Percentiles rank a stretch among this genome's conserved stretches.
Conservation (phyloP, 2,888 invertebrate genomes). For the Lithodes maja region DNA sequence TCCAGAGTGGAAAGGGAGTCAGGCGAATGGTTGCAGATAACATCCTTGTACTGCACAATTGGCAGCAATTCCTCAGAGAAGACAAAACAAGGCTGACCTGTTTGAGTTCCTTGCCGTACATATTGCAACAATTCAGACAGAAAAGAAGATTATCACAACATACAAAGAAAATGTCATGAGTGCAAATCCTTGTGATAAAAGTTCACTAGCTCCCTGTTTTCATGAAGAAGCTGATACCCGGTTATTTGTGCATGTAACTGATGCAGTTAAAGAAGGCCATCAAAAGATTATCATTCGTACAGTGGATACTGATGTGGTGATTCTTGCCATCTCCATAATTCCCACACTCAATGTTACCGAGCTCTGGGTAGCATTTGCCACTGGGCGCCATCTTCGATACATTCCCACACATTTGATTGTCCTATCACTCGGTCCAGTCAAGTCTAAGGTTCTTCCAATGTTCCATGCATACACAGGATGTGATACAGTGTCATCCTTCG, state of each 20-base stretch:
- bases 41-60: conserved; percentile 14
- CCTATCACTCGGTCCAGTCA: conserved; percentile 2
- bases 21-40: conserved; percentile 17
- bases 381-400: background rate
- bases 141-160: background rate
- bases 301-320: background rate
- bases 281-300: background rate
- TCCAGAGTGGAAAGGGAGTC: background rate
- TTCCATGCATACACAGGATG: conserved; percentile 8
- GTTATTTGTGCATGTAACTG: background rate
- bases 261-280: background rate
- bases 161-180: background rate
- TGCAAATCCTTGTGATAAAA: background rate
- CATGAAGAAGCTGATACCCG: background rate
- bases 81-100: conserved; percentile 25
- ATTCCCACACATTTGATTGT: background rate
- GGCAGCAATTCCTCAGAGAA: conserved; percentile 31
- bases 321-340: background rate
- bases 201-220: background rate
- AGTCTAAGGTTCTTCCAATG: background rate
- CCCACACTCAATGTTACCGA: background rate
- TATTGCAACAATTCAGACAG: background rate
- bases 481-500: conserved; percentile 12
- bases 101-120: conserved; percentile 10
- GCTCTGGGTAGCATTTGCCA: conserved; percentile 11